Evolutionary conservation across 2,797 vertebrate species (phyloP).

Genomic region (Urosaurus nigricauda): DNA sequence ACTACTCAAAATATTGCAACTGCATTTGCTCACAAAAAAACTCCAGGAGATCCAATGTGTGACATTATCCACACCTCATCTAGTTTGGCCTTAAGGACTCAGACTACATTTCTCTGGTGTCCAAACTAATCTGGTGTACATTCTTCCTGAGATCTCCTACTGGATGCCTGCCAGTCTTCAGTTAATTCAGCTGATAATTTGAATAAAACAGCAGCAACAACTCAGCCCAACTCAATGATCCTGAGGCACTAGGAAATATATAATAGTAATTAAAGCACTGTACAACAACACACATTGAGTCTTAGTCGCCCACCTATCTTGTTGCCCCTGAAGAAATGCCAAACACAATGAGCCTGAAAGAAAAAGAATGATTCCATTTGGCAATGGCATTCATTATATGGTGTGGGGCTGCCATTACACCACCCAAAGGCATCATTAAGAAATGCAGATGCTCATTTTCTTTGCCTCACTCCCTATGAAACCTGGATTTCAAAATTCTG

Average conservation of each 20-base stretch:
- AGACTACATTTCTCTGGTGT: background rate
- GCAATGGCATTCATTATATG: constrained; percentile 23
- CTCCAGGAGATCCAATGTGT: background rate
- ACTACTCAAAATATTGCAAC: background rate
- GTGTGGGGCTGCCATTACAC: constrained; percentile 7
- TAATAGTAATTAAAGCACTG: accelerated
- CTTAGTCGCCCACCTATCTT: background rate
- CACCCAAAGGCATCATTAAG: constrained; percentile 39
- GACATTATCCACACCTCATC: background rate
- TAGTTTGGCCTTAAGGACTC: background rate
- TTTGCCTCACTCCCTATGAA: background rate
- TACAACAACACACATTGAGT: background rate
- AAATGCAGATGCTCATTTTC: background rate
- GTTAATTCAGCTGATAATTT: background rate
- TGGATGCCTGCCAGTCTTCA: background rate
- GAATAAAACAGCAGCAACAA: background rate
- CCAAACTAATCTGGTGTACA: constrained; percentile 10
- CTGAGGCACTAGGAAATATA: background rate
- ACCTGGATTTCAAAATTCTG: accelerated
- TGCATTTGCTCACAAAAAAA: background rate
- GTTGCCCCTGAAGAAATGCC: constrained; percentile 7
- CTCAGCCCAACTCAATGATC: background rate
- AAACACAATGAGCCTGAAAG: background rate
- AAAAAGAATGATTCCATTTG: background rate
- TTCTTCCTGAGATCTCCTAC: background rate